Evolutionary conservation across 1,140 invertebrate species (phyloP).

Genomic region (Achatina immaculata): DNA sequence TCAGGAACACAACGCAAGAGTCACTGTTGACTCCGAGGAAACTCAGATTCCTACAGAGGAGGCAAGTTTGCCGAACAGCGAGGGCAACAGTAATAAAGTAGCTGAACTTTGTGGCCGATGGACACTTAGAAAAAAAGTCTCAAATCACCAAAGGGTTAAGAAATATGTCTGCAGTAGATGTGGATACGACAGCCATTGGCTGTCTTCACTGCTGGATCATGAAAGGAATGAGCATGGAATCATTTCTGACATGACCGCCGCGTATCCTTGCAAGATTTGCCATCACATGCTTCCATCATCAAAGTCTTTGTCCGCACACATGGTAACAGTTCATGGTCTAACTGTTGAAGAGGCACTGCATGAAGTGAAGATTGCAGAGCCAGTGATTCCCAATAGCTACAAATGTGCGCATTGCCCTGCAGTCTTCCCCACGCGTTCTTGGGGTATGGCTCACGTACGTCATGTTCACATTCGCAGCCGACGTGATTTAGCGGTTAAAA

Average conservation of each 20-base stretch:
- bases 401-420: conserved; percentile 73
- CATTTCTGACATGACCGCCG: conserved; percentile 35
- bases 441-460: conserved; percentile 50
- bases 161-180: conserved; percentile 90
- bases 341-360: conserved; percentile 31
- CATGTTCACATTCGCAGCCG: conserved; percentile 46
- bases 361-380: conserved; percentile 36
- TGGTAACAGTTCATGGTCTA: conserved; percentile 48
- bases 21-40: conserved; percentile 58
- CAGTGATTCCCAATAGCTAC: conserved; percentile 63
- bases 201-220: conserved; percentile 91
- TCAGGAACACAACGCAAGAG: conserved; percentile 73
- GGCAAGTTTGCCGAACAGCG: conserved; percentile 25
- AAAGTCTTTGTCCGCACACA: conserved; percentile 65
- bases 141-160: conserved; percentile 71
- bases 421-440: conserved; percentile 60
- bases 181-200: conserved; percentile 87
- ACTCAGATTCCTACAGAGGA: conserved; percentile 37
- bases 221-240: conserved; percentile 78
- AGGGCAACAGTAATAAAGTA: conserved; percentile 39
- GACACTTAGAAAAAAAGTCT: conserved; percentile 48
- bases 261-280: conserved; percentile 64
- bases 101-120: conserved; percentile 46
- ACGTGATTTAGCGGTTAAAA: conserved; percentile 20
- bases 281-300: conserved; percentile 64